Conservation (phyloP, 2,113 vertebrate species). For the Callopanchax toddi region DNA sequence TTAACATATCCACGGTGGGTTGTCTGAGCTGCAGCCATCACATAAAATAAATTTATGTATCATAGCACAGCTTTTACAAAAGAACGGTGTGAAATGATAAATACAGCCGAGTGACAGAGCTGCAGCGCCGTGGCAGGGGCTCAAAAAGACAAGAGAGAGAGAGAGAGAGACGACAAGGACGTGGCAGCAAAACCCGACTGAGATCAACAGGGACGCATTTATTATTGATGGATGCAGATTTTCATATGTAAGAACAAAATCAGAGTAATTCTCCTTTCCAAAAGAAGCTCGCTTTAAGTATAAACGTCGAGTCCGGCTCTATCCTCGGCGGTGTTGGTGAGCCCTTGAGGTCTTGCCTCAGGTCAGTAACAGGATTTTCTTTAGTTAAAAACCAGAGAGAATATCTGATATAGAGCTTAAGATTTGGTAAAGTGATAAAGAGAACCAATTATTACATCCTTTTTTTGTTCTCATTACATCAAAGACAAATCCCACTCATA, state of each 20-base stretch:
- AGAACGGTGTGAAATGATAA: not conserved
- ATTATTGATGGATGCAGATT: not conserved
- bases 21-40: slow-evolving; percentile 1
- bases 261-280: not conserved
- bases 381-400: slow-evolving; percentile 12
- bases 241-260: not conserved
- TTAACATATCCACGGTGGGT: not conserved
- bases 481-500: slow-evolving; percentile 2
- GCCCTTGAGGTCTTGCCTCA: not conserved
- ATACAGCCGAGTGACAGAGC: not conserved
- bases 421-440: slow-evolving; percentile 21
- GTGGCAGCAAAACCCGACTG: not conserved
- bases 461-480: too few species aligned
- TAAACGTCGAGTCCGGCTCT: too few species aligned
- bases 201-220: not conserved
- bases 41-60: not conserved
- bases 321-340: too few species aligned
- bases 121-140: not conserved
- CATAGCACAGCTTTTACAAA: not conserved
- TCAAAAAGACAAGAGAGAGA: not conserved
- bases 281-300: not conserved
- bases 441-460: not conserved
- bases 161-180: not conserved
- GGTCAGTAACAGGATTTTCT: not conserved
- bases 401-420: slow-evolving; percentile 7